Evolutionary conservation across 2,797 vertebrate genomes (phyloP), one percentile per base, ranked within the genome.

Genomic region (Salarias fasciatus): DNA sequence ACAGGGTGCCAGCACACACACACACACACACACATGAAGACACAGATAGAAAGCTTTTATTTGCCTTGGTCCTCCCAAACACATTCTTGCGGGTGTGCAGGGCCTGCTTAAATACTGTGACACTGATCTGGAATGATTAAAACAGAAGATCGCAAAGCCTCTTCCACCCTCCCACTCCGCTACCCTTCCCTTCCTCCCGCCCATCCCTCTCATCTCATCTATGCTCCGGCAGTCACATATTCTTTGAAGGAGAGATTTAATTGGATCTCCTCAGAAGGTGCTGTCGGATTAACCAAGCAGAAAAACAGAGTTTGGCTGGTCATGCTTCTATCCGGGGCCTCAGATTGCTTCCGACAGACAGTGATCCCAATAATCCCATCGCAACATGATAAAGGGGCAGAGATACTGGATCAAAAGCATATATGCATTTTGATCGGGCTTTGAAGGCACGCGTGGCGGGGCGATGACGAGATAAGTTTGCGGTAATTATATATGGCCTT

Each of bases 181-280:
- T 14, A 5, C 24, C 29, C 46, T 15, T 36, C 44, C 33, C 47
- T 50, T 55, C 66, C 68, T 63, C 51, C 62, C 14, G 7, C 64
- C 77, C 65, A 65, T 71, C 80, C 76, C 63, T 84, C 83, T 79
- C 65, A 83, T 84, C 80, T 86, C 83, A 81, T 89, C 83, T 75
- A 70, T 82, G 88, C 86, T 82, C 78, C 69, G 53, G 70, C 86
- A 89, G 83, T 87, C 86, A 84, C 83, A 88, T 77, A 86, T 89
- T 90, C 90, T 90, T 90, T 90, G 88, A 91, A 89, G 87, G 89
- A 80, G 88, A 89, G 86, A 89, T 91, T 92, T 93, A 93, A 92
- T 91, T 92, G 91, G 91, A 90, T 92, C 88, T 75, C 86, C 82
- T 89, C 89, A 86, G 87, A 92, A 92, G 89, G 91, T 91, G 86